Percentiles rank a stretch among this genome's conserved stretches.
phyloP scores from a whole-genome alignment of 2,797 vertebrate genomes.

The Capromys pilorides region DNA sequence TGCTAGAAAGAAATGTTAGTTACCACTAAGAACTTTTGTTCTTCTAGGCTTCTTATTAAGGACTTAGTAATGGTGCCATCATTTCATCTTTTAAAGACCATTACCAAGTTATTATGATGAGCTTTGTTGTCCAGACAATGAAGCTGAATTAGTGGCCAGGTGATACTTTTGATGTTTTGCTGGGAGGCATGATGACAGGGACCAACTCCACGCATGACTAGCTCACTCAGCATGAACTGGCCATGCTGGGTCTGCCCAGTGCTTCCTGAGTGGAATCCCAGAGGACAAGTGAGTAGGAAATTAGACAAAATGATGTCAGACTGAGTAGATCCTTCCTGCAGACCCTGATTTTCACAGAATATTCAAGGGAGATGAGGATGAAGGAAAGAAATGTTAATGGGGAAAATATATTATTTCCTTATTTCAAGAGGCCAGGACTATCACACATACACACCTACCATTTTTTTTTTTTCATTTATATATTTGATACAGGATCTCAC shows the following conservation, averaged over 20 bases:
- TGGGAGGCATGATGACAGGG: background rate
- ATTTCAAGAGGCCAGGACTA: accelerated
- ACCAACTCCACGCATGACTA: background rate
- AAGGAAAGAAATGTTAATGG: background rate
- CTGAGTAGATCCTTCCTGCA: background rate
- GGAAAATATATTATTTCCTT: background rate
- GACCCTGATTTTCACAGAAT: background rate
- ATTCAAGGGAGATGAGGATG: background rate
- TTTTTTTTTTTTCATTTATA: too few relatives aligned
- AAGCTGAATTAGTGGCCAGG: background rate
- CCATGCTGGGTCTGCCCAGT: background rate
- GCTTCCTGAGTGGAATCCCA: background rate
- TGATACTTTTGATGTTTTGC: background rate
- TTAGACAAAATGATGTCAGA: background rate
- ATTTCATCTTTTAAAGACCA: background rate
- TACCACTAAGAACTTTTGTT: background rate
- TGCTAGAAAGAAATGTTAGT: background rate
- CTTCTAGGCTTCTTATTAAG: background rate
- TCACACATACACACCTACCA: background rate
- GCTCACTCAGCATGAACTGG: background rate
- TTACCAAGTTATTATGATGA: background rate
- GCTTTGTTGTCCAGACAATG: background rate
- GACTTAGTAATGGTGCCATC: background rate
- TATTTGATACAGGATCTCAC: too few relatives aligned
- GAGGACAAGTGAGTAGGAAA: background rate